phyloP scores from a whole-genome alignment of 64 coral and sea anemone genomes.

The Montipora sp. region DNA sequence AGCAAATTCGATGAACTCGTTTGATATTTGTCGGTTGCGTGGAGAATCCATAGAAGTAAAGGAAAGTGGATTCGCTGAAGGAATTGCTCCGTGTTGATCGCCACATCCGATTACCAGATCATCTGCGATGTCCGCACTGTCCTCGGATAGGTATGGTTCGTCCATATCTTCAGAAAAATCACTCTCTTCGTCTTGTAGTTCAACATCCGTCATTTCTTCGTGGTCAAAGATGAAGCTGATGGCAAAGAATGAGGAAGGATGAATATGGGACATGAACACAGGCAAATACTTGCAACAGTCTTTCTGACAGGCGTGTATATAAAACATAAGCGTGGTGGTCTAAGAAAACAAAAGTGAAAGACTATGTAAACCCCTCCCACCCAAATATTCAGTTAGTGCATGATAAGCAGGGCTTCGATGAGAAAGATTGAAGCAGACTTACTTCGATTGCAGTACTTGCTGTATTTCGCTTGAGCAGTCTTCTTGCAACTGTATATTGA shows the following conservation, averaged over 20 bases:
- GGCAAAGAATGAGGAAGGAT: too few relatives aligned
- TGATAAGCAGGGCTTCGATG: background rate
- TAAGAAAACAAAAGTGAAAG: too few relatives aligned
- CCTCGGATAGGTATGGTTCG: background rate
- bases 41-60: background rate
- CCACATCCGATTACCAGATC: background rate
- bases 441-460: background rate
- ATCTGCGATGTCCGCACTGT: background rate
- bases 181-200: background rate
- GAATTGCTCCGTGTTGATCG: background rate
- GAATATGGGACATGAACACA: too few relatives aligned
- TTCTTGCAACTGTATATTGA: background rate
- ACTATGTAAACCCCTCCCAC: too few relatives aligned
- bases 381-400: too few relatives aligned
- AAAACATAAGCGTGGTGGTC: too few relatives aligned
- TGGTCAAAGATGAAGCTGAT: too few relatives aligned
- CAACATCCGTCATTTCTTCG: background rate
- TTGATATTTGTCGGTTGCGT: background rate
- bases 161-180: background rate
- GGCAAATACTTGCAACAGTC: too few relatives aligned
- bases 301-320: too few relatives aligned
- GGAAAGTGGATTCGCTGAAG: background rate
- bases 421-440: background rate
- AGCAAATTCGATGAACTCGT: background rate
- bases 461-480: background rate